Evolutionary conservation across 2,888 invertebrate genomes (phyloP), one percentile per base, ranked within the genome.

Genomic region (Diaperis boleti): DNA sequence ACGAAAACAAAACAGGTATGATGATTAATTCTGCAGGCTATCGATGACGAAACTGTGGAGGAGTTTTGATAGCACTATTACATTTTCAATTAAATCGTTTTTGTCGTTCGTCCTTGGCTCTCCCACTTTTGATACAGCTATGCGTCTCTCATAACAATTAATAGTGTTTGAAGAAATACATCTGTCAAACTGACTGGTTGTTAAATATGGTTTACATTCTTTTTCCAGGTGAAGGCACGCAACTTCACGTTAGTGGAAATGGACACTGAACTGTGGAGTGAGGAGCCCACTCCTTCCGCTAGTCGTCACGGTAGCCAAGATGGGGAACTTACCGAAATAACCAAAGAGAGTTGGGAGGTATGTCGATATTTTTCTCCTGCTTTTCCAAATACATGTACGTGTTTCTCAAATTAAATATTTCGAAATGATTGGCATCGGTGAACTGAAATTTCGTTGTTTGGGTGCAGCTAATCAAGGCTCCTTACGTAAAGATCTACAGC

Each of bases 401-500:
- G 11, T 2, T 7, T 26, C 45, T n/a, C 13, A 26, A 14, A 26
- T 7, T n/a, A 4, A 41, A 3, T 18, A 13, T 22, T 22, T 22
- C 22, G 22, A 22, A 7, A 5, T 41, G 20, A 57, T 62, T 52
- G 57, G 57, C 54, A 29, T 14, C 37, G 44, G 54, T 59, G 15
- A 35, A 59, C 20, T 59, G 26, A 64, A 59, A 64, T 60, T 64
- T 61, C 49, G 49, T 64, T 54, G 59, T 71, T 73, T 70, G 69
- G 66, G 66, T 82, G 85, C 87, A 95, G 95, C 92, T 94, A 86
- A 91, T 95, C 90, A 95, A 95, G 92, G 94, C 95, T 84, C 95
- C 95, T 82, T 95, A 94, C 87, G 92, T 92, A 87, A 95, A 95
- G 90, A 92, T 95, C 88, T 94, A 94, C 91, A 93, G 90, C 87